These are phyloP conservation scores for Cepaea nemoralis DNA, from an alignment of 1,140 invertebrate genomes.

Conservation along the genomic window DNA sequence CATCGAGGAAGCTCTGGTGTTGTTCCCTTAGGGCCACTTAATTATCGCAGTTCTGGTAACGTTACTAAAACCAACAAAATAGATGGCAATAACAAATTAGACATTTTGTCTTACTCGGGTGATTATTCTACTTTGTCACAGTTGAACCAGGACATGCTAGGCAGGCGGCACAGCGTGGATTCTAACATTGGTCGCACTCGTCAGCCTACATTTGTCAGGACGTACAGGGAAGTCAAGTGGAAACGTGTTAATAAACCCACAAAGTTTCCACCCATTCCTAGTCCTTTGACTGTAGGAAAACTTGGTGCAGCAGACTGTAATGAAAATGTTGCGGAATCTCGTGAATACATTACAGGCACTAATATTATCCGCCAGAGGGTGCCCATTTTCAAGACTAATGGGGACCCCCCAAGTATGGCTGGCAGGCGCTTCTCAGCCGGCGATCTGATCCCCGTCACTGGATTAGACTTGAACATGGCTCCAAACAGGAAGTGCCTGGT, in stretches of 20 bases:
- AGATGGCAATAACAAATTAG: no score
- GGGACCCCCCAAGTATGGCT: neutral
- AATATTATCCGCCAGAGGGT: slow-evolving; percentile 13
- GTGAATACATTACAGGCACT: neutral
- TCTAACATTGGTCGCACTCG: slow-evolving; percentile 17
- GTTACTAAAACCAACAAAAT: no score
- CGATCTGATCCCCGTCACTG: slow-evolving; percentile 8
- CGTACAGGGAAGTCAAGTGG: slow-evolving; percentile 29
- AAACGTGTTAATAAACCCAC: neutral
- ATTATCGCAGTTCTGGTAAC: no score
- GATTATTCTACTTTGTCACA: neutral
- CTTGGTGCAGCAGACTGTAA: no score
- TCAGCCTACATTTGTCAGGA: slow-evolving; percentile 20
- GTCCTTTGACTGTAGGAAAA: no score
- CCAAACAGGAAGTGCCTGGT: slow-evolving; percentile 9
- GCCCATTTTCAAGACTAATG: neutral
- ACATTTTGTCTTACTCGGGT: no score
- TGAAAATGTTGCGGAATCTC: neutral
- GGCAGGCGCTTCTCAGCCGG: slow-evolving; percentile 14
- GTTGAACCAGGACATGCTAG: neutral
- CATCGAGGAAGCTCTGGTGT: no score
- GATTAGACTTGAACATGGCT: neutral
- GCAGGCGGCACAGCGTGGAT: slow-evolving; percentile 24
- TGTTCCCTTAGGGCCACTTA: no score
- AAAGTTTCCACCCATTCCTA: neutral